Base-by-base conservation (phyloP, 2,113 vertebrate species). In the Taxidea taxus region DNA sequence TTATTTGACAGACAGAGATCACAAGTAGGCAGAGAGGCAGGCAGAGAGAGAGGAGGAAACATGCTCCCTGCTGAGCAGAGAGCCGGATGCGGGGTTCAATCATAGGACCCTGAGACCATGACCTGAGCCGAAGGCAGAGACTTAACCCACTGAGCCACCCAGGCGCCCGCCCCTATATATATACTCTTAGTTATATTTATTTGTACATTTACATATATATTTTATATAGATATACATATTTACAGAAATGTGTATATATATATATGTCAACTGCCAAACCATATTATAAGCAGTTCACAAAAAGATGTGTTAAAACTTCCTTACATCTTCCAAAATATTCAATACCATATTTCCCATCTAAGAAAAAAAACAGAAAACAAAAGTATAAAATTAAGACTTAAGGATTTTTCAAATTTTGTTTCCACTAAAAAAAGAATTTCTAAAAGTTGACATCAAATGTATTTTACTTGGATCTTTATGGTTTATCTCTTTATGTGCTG, bases 291-390 rank as follows among this genome's bases (percentile, higher is more conserved):
- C 12, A 94, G 93, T 60, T 70, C 84, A 34, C 34, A 92, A 87
- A 15, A 78, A 21, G 37, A 54, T 21, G 4, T 62, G 77, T 47
- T 91, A 82, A 84, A 87, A 47, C 20, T 62, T 44, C 81, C 70
- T 93, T 77, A 6, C 37, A 20, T 81, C 49, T 89, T 78, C 60
- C 51, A 85, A 82, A 74, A 18, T 82, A 92, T 62, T 74, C 15
- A 37, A 56, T 84, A 96, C 10, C 18, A 12, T 60, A 74, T 80
- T 81, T 82, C 27, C 81, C 60, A 9, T 72, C 64, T 92, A 72
- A 94, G 44, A 7, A 29, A 91, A 90, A 90, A 94, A 93, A 83
- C 1, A 81, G 51, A 92, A 80, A 23, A 80, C 25, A 93, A 87
- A 82, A 70, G 6, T 70, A 58, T 64, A 97, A 88, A 89, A 94